Evolutionary conservation across 1,140 invertebrate genomes (phyloP), one percentile per base, ranked within the genome.

Genomic region (Papilio glaucus): DNA sequence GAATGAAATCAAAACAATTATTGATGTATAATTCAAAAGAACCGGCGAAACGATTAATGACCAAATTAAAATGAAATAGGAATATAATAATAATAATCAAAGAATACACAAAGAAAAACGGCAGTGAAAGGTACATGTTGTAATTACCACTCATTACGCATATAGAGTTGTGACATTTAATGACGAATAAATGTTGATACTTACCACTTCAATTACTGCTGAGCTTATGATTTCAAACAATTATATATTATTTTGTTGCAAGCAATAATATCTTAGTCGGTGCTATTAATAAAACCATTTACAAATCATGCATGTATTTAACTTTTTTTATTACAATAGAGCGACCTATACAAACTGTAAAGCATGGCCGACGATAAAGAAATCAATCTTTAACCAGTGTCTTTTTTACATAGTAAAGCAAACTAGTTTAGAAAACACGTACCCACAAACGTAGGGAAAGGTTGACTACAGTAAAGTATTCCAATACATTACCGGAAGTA

Each of bases 141-240:
- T 37, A 4, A 18, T 39, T 24, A 65, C 21, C 10, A 41, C n/a
- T n/a, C n/a, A n/a, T 26, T 57, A 57, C 49, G 37, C 8, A 65
- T 13, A 39, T 21, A 13, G 33, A 65, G 15, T 38, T 65, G 33
- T 65, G 62, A 65, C 62, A 65, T 65, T 65, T 65, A 24, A 65
- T 41, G 38, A 53, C 69, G 69, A 69, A 49, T 37, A 49, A 53
- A 71, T 53, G 49, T 38, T 71, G 49, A 37, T 53, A 71, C n/a
- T n/a, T n/a, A n/a, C 39, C 13, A 49, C 67, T 38, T 21, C 38
- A 24, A 38, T 21, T 63, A 18, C 39, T 41, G 18, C 21, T 65
- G 37, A 39, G 15, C 12, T 39, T 63, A 29, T 62, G 0, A 33
- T 24, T 53, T 53, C 4, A 24, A 26, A 53, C 49, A 26, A 21